These are phyloP conservation scores for Mastacembelus armatus DNA, from an alignment of 2,797 vertebrate genomes.

Conservation along the genomic window DNA sequence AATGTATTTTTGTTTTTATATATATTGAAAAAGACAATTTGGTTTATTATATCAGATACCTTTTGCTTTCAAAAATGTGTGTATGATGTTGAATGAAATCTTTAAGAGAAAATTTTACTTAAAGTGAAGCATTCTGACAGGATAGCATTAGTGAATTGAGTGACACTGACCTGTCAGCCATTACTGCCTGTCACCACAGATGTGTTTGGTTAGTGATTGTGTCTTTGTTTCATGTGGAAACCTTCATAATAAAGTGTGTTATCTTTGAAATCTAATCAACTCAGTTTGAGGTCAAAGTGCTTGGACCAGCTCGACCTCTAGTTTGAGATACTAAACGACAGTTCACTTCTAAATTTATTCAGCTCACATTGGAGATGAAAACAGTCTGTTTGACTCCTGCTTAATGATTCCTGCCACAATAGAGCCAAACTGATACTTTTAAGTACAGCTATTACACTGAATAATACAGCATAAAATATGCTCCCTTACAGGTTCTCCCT, in stretches of 20 bases:
- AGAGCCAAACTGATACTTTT: neutral
- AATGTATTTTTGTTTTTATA: too few species aligned
- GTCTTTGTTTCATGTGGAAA: constrained; percentile 76
- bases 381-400: neutral
- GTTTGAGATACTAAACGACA: too few species aligned
- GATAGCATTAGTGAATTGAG: neutral
- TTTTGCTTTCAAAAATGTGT: too few species aligned
- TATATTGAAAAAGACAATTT: too few species aligned
- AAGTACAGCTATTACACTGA: neutral
- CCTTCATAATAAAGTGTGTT: constrained; percentile 61
- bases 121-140: too few species aligned
- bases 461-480: neutral
- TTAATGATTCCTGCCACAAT: neutral
- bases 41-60: too few species aligned
- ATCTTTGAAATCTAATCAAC: neutral
- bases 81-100: too few species aligned
- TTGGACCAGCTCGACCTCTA: neutral
- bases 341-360: too few species aligned
- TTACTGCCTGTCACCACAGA: constrained; percentile 47
- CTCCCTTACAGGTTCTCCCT: too few species aligned
- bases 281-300: neutral
- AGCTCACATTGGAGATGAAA: too few species aligned
- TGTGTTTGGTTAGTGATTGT: constrained; percentile 64
- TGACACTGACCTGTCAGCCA: constrained; percentile 20
- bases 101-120: too few species aligned